Evolutionary conservation across 2,797 vertebrate genomes (phyloP), one percentile per base, ranked within the genome.

Genomic region (Apogon talboti): DNA sequence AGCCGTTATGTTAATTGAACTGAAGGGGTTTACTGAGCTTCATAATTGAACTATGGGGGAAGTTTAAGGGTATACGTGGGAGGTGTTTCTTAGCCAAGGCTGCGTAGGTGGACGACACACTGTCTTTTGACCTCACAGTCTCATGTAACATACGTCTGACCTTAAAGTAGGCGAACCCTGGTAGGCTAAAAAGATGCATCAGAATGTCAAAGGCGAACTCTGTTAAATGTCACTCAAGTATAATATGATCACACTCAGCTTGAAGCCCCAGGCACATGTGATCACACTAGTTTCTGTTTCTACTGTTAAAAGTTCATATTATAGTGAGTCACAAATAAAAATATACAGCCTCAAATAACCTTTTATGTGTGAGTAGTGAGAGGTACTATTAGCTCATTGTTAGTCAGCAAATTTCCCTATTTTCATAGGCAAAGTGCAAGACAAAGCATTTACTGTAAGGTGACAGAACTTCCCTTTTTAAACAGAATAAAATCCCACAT

Each of bases 11-110:
- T 65, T 85, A 84, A 89, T 86, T 40, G 4, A 18, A 19, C 24
- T 16, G 0, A 12, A 62, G 80, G 78, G 66, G 18, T 72, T 81
- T 79, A 78, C 84, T 24, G 13, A 2, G 58, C 35, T 47, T 54
- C 52, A 51, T 7, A 13, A 43, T 65, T 51, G 51, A 38, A 33
- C 46, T 33, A 3, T 19, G 43, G 24, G 15, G 60, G 63, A 15
- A 62, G 49, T 8, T 64, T 18, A 78, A 65, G 61, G 38, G 51
- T 79, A 78, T 70, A 40, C 67, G 87, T 91, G 55, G 83, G 82
- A 74, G 37, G 84, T 48, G 71, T 85, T 84, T 83, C 72, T 78
- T 57, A 15, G 46, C 52, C 13, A 11, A 14, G 8, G 13, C 3
- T 19, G 55, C 0, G 79, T 75, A 11, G 79, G 78, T n/a, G 9